phyloP scores from a whole-genome alignment of 2,888 invertebrate genomes.

The Salticus scenicus region DNA sequence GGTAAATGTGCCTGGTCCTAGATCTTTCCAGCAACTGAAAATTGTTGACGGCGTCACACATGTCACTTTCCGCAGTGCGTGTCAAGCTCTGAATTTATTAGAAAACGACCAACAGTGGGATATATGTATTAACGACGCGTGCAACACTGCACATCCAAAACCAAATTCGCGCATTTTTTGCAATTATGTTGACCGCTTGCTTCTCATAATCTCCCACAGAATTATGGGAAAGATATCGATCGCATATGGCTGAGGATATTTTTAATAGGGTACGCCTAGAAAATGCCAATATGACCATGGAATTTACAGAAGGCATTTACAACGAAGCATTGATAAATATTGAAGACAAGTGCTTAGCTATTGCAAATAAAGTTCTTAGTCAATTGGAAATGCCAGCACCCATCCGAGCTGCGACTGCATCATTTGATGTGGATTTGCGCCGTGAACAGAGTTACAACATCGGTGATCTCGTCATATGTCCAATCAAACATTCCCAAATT shows the following conservation, averaged over 20 bases:
- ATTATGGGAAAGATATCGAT: too few species aligned
- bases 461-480: constrained; percentile 14
- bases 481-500: constrained; percentile 42
- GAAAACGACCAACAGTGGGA: constrained; percentile 74
- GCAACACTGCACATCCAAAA: constrained; percentile 35
- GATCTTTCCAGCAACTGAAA: too few species aligned
- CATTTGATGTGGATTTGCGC: constrained; percentile 31
- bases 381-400: constrained; percentile 20
- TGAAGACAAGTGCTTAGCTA: constrained; percentile 26
- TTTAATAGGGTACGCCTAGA: too few species aligned
- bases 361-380: constrained; percentile 28
- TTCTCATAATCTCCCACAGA: too few species aligned
- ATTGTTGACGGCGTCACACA: neutral
- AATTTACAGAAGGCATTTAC: too few species aligned
- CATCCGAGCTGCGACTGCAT: constrained; percentile 17
- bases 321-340: too few species aligned
- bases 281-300: too few species aligned
- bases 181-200: too few species aligned
- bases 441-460: constrained; percentile 24
- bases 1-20: too few species aligned
- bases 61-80: neutral
- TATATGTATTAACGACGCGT: constrained; percentile 73
- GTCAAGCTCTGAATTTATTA: constrained; percentile 22
- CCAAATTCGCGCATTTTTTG: too few species aligned
- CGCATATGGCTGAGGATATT: too few species aligned